phyloP scores from a whole-genome alignment of 2,888 invertebrate genomes.

The Oscheius onirici region DNA sequence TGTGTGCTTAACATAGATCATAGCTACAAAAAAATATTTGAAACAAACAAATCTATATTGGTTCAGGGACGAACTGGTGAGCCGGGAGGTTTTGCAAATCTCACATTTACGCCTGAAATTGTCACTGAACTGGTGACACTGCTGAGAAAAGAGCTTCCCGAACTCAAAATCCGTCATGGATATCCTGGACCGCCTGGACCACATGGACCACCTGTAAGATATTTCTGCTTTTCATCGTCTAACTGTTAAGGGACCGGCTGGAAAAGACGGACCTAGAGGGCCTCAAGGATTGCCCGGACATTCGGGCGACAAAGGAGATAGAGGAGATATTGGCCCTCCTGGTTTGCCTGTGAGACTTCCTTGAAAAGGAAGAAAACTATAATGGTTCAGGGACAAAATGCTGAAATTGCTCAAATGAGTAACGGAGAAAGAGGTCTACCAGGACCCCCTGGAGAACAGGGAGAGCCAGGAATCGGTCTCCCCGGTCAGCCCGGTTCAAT shows the following conservation, averaged over 20 bases:
- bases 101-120: slow-evolving; percentile 27
- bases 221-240: background rate
- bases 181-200: slow-evolving; percentile 55
- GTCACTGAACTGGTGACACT: slow-evolving; percentile 50
- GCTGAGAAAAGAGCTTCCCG: slow-evolving; percentile 50
- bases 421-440: slow-evolving; percentile 19
- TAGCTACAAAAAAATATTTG: background rate
- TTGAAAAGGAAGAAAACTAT: background rate
- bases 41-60: background rate
- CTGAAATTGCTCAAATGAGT: background rate
- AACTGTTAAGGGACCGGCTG: slow-evolving; percentile 9
- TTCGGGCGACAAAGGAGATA: slow-evolving; percentile 66
- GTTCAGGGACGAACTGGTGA: slow-evolving; percentile 43
- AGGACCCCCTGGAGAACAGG: slow-evolving; percentile 50
- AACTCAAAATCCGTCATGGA: slow-evolving; percentile 44
- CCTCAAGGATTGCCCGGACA: slow-evolving; percentile 67
- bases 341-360: slow-evolving; percentile 46
- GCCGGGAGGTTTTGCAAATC: background rate
- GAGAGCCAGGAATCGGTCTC: slow-evolving; percentile 51
- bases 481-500: slow-evolving; percentile 59
- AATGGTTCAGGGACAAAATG: slow-evolving; percentile 13
- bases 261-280: slow-evolving; percentile 44
- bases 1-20: slow-evolving; percentile 11
- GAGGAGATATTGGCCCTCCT: slow-evolving; percentile 69
- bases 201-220: slow-evolving; percentile 41